phyloP scores from a whole-genome alignment of 1,140 invertebrate species.

The Drosophila bipectinata region DNA sequence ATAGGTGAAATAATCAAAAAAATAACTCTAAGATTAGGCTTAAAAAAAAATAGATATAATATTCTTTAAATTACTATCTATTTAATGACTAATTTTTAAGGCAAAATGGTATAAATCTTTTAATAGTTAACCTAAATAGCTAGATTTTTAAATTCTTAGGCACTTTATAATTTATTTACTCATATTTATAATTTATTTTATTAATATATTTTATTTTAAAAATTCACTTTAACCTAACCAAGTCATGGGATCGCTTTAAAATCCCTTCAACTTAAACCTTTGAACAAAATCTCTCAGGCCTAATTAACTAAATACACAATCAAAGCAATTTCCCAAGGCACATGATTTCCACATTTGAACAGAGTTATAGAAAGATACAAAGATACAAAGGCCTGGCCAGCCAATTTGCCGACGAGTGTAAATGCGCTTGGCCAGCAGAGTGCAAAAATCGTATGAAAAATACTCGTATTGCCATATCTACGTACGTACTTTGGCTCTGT shows the following conservation, averaged over 20 bases:
- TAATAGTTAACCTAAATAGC: neutral
- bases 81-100: too few species aligned
- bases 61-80: too few species aligned
- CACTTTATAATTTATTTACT: too few species aligned
- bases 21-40: neutral
- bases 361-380: conserved; percentile 1
- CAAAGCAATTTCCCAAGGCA: conserved; percentile 6
- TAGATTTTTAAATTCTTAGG: too few species aligned
- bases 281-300: neutral
- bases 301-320: conserved; percentile 13
- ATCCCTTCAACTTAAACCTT: neutral
- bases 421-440: conserved; percentile 50
- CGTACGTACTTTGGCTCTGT: conserved; percentile 68
- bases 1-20: too few species aligned
- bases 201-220: too few species aligned
- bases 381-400: conserved; percentile 21
- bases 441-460: conserved; percentile 72
- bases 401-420: conserved; percentile 70
- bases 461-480: conserved; percentile 65
- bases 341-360: conserved; percentile 9
- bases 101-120: neutral
- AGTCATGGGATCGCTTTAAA: neutral
- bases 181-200: too few species aligned
- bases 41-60: too few species aligned
- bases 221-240: neutral